phyloP scores from a whole-genome alignment of 2,113 vertebrate species.

The Microtus ochrogaster region DNA sequence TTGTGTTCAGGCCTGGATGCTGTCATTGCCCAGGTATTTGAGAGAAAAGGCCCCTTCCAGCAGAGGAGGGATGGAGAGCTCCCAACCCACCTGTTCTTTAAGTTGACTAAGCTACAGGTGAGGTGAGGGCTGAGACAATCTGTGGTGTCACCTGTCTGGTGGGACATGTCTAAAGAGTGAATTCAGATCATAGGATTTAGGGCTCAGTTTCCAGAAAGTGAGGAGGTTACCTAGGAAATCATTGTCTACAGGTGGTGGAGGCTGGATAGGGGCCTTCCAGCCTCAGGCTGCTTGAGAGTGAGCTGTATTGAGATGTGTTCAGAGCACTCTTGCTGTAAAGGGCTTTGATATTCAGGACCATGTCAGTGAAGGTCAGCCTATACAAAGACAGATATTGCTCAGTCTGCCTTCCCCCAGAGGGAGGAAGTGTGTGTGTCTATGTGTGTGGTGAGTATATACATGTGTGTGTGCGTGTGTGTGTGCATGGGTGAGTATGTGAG shows the following conservation, averaged over 20 bases:
- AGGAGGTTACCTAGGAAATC: neutral
- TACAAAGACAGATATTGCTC: neutral
- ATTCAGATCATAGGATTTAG: accelerated
- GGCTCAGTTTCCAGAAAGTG: neutral
- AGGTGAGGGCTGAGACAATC: too few relatives aligned
- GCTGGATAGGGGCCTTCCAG: accelerated
- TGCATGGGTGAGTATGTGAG: neutral
- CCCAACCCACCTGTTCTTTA: accelerated
- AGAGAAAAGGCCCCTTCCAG: neutral
- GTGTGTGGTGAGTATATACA: too few relatives aligned
- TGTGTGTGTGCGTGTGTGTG: too few relatives aligned
- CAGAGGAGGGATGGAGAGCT: accelerated
- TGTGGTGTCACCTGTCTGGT: neutral
- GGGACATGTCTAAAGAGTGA: accelerated
- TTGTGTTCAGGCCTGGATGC: neutral
- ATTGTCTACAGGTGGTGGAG: accelerated
- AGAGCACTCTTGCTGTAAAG: neutral
- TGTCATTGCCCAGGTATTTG: neutral
- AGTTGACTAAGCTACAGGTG: accelerated
- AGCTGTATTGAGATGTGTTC: neutral
- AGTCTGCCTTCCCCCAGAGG: neutral
- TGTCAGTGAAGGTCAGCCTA: neutral
- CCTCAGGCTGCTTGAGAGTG: neutral
- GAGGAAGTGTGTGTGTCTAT: too few relatives aligned
- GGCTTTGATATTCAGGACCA: accelerated